Conservation (phyloP, 2,113 vertebrate species). For the Asarcornis scutulata region DNA sequence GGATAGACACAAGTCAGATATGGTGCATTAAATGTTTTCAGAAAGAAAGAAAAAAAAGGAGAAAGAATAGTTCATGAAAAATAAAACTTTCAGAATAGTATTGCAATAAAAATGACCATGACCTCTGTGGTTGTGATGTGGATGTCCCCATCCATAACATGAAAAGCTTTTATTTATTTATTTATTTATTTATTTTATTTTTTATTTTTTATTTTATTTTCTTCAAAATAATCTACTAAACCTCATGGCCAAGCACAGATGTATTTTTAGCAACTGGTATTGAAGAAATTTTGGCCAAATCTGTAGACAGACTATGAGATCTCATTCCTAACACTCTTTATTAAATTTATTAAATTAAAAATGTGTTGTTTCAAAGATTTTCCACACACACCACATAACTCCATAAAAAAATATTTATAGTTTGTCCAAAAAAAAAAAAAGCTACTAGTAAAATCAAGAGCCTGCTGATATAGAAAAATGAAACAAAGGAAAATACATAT, state of each 20-base stretch:
- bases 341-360: not conserved
- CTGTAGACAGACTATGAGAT: not conserved
- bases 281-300: not conserved
- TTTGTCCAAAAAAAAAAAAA: not conserved
- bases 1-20: not conserved
- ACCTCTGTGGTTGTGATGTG: not conserved
- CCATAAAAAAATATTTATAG: not conserved
- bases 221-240: not conserved
- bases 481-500: not conserved
- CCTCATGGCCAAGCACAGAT: not conserved
- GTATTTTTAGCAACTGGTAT: not conserved
- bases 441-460: not conserved
- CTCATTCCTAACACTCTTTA: not conserved
- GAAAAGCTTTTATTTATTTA: not conserved
- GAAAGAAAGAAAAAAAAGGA: not conserved
- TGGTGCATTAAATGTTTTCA: not conserved
- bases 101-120: not conserved
- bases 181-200: not conserved
- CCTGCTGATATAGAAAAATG: not conserved
- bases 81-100: not conserved
- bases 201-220: not conserved
- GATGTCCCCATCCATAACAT: not conserved
- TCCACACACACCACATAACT: not conserved
- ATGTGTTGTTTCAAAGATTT: not conserved
- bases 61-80: not conserved